Evolutionary conservation across 2,113 vertebrate genomes (phyloP).

Genomic region (Myrmophylax atrothorax): DNA sequence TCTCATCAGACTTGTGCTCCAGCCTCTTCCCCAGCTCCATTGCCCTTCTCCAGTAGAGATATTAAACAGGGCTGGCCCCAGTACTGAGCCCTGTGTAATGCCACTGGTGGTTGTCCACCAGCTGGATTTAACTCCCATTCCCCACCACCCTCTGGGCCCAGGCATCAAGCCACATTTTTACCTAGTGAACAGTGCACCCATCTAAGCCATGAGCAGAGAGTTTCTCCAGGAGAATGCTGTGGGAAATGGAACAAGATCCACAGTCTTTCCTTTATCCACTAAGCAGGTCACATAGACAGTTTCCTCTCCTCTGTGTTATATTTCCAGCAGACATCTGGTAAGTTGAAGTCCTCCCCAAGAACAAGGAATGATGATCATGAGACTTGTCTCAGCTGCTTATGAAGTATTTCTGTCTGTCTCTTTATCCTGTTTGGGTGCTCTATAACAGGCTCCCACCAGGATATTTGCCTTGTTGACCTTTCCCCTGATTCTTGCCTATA

Average conservation of each 20-base stretch:
- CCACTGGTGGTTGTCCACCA: fast-evolving
- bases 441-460: not conserved
- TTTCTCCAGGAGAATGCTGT: not conserved
- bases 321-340: not conserved
- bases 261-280: not conserved
- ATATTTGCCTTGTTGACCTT: not conserved
- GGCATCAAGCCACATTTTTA: not conserved
- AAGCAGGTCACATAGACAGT: fast-evolving
- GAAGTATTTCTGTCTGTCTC: not conserved
- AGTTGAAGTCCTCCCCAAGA: not conserved
- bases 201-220: not conserved
- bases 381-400: not conserved
- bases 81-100: not conserved
- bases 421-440: not conserved
- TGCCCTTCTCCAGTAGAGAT: not conserved
- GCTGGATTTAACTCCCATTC: not conserved
- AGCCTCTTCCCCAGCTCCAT: not conserved
- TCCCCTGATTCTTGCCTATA: not conserved
- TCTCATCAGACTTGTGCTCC: fast-evolving
- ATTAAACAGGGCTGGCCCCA: fast-evolving
- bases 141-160: not conserved
- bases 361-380: not conserved
- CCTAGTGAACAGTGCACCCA: not conserved
- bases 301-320: not conserved
- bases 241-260: not conserved